These are phyloP conservation scores for Phania funesta DNA, from an alignment of 2,888 invertebrate species.

Conservation along the genomic window DNA sequence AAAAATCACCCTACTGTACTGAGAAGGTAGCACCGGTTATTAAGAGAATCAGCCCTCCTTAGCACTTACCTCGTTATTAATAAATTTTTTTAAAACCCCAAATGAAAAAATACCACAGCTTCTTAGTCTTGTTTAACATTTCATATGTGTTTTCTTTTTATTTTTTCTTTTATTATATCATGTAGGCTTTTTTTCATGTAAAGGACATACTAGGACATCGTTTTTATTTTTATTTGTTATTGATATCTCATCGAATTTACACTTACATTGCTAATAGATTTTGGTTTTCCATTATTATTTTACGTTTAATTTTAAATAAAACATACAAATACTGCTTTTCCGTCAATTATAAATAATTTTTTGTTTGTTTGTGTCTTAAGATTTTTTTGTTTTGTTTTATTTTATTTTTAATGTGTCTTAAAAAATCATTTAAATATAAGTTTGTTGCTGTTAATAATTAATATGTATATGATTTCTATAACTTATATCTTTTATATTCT, in stretches of 20 bases:
- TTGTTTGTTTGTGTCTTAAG: conserved; percentile 29
- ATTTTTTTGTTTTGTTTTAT: conserved; percentile 15
- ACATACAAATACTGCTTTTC: conserved; percentile 67
- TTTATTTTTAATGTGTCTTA: conserved; percentile 54
- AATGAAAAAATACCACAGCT: background rate
- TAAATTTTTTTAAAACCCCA: too few species aligned
- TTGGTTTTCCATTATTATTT: conserved; percentile 49
- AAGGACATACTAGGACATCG: conserved; percentile 66
- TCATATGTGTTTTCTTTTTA: conserved; percentile 64
- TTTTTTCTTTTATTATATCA: conserved; percentile 60
- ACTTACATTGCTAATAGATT: conserved; percentile 57
- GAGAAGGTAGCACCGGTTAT: too few species aligned
- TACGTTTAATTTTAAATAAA: conserved; percentile 68
- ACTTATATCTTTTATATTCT: conserved; percentile 36
- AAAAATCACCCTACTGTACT: too few species aligned
- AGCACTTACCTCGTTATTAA: too few species aligned
- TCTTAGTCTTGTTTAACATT: conserved; percentile 65
- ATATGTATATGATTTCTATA: conserved; percentile 63
- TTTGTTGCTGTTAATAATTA: conserved; percentile 57
- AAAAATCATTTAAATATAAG: conserved; percentile 62
- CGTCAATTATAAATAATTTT: conserved; percentile 50
- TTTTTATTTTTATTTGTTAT: conserved; percentile 47
- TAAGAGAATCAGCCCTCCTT: too few species aligned
- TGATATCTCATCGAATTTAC: conserved; percentile 54
- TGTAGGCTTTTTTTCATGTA: conserved; percentile 61